A percentile compares a stretch with the other conserved stretches of the same genome.
These are phyloP conservation scores for Pemphredon lugubris DNA, from an alignment of 2,888 invertebrate genomes.

Conservation along the genomic window DNA sequence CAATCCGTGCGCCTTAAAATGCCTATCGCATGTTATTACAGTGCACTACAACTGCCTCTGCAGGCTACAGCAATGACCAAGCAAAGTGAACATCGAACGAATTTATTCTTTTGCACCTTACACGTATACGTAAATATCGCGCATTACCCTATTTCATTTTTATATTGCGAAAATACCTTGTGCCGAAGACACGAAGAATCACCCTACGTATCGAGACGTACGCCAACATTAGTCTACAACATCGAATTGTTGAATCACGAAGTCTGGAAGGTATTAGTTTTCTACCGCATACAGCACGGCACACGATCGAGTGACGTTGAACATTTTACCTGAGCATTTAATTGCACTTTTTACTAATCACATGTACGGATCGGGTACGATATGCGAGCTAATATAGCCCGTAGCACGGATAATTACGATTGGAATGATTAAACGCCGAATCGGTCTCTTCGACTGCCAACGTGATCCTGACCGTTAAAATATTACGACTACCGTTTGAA, in stretches of 20 bases:
- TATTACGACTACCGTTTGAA: slow-evolving; percentile 25
- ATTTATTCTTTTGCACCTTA: neutral
- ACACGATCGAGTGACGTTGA: slow-evolving; percentile 35
- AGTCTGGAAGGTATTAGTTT: slow-evolving; percentile 8
- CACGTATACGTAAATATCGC: neutral
- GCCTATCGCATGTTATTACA: slow-evolving; percentile 54
- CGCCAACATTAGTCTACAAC: slow-evolving; percentile 13
- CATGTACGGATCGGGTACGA: slow-evolving; percentile 16
- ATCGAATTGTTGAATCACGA: slow-evolving; percentile 27
- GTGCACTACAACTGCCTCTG: slow-evolving; percentile 53
- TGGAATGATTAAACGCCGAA: slow-evolving; percentile 4
- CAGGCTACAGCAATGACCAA: slow-evolving; percentile 64
- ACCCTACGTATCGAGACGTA: neutral
- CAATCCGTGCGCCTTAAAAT: slow-evolving; percentile 48
- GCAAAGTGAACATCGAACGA: slow-evolving; percentile 12
- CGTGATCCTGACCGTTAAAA: slow-evolving; percentile 23
- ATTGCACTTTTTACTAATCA: slow-evolving; percentile 67
- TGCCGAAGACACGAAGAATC: neutral
- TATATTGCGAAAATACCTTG: neutral
- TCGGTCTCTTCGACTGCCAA: slow-evolving; percentile 19
- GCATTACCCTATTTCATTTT: neutral
- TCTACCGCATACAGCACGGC: slow-evolving; percentile 23
- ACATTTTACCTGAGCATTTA: slow-evolving; percentile 64
- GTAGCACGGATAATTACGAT: neutral
- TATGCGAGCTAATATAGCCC: slow-evolving; percentile 6